A percentile compares a stretch with the other conserved stretches of the same genome.
Conservation (phyloP, 2,888 invertebrate species). For the Andrena minutula region DNA sequence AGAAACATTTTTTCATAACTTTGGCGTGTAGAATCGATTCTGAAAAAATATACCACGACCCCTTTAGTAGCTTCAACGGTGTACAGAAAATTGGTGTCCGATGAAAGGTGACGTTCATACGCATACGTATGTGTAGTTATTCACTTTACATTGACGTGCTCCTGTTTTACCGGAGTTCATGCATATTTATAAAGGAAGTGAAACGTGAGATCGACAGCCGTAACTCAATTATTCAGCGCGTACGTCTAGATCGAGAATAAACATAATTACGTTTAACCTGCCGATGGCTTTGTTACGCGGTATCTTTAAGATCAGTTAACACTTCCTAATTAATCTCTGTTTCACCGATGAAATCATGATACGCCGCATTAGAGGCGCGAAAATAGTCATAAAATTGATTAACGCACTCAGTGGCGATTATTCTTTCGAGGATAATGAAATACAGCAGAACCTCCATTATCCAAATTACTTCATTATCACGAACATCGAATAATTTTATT, state of each 20-base stretch:
- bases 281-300: slow-evolving; percentile 19
- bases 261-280: slow-evolving; percentile 25
- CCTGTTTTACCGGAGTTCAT: slow-evolving; percentile 16
- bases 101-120: not conserved
- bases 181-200: slow-evolving; percentile 46
- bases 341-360: not conserved
- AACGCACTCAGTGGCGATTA: not conserved
- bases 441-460: no score
- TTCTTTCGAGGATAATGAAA: no score
- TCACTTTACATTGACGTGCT: slow-evolving; percentile 7
- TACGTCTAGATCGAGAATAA: slow-evolving; percentile 17
- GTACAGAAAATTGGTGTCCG: not conserved
- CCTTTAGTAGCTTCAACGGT: no score
- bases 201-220: slow-evolving; percentile 16
- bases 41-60: no score
- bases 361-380: not conserved
- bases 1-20: no score
- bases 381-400: not conserved
- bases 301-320: slow-evolving; percentile 8
- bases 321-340: slow-evolving; percentile 1
- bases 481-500: no score
- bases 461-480: no score
- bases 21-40: no score
- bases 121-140: slow-evolving; percentile 11
- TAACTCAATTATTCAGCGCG: slow-evolving; percentile 32